phyloP scores from a whole-genome alignment of 2,113 vertebrate species.

The Cololabis saira region DNA sequence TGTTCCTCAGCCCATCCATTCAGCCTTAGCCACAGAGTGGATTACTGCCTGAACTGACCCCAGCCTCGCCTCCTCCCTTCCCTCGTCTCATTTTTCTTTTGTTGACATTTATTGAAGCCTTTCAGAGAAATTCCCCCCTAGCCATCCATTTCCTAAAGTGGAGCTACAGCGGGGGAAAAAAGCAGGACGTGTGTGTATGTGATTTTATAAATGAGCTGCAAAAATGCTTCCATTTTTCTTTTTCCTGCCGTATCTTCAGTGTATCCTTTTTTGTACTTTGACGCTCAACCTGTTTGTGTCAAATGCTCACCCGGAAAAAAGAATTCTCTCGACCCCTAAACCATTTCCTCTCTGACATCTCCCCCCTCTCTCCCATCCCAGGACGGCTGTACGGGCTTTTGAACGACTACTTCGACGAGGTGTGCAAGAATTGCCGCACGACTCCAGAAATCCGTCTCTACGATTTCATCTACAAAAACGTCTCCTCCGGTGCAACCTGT shows the following conservation, averaged over 20 bases:
- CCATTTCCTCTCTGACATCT: background rate
- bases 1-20: slow-evolving; percentile 56
- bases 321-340: slow-evolving; percentile 4
- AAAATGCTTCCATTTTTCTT: slow-evolving; percentile 35
- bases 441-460: slow-evolving; percentile 89
- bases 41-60: slow-evolving; percentile 69
- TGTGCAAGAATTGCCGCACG: slow-evolving; percentile 88
- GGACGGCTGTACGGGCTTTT: slow-evolving; percentile 89
- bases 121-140: slow-evolving; percentile 77
- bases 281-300: slow-evolving; percentile 18
- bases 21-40: slow-evolving; percentile 61
- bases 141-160: slow-evolving; percentile 81
- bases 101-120: slow-evolving; percentile 82
- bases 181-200: slow-evolving; percentile 23
- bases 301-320: too few relatives aligned
- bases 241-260: slow-evolving; percentile 9
- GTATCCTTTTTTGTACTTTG: slow-evolving; percentile 19
- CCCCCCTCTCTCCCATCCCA: slow-evolving; percentile 53
- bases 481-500: slow-evolving; percentile 68
- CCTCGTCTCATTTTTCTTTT: slow-evolving; percentile 68
- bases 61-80: slow-evolving; percentile 40
- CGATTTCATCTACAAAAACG: slow-evolving; percentile 84
- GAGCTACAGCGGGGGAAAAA: slow-evolving; percentile 38
- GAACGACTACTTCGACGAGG: slow-evolving; percentile 86
- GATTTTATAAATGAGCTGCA: slow-evolving; percentile 63